Conservation (phyloP, 2,797 vertebrate genomes). For the Trachurus trachurus region DNA sequence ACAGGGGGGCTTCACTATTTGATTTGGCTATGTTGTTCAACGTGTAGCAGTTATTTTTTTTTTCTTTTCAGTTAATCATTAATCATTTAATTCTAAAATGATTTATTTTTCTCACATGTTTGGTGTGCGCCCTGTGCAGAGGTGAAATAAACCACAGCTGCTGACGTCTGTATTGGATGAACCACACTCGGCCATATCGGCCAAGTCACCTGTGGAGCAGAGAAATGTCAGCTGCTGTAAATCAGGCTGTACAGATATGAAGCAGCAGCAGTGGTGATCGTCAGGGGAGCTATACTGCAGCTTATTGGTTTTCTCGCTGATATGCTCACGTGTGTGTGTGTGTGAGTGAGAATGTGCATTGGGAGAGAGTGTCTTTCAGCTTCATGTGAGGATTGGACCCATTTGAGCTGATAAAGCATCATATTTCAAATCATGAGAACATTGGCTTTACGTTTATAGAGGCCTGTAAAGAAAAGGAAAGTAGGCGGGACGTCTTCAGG, state of each 20-base stretch:
- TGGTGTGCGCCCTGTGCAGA: not conserved
- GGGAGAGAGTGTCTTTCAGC: constrained; percentile 15
- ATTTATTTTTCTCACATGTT: not conserved
- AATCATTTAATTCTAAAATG: not conserved
- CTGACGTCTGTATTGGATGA: constrained; percentile 47
- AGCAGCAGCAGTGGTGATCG: constrained; percentile 24
- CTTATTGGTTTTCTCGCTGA: constrained; percentile 67
- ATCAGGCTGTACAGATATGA: constrained; percentile 54
- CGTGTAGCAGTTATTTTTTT: not conserved
- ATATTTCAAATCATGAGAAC: constrained; percentile 17
- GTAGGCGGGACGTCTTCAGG: not conserved
- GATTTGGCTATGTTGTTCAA: not conserved
- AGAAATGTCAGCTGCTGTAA: constrained; percentile 63
- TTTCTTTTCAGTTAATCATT: too few relatives aligned
- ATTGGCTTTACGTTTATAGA: not conserved
- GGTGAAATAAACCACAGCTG: constrained; percentile 14
- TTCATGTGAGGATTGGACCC: constrained; percentile 10
- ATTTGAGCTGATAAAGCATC: constrained; percentile 25
- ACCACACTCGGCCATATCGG: constrained; percentile 7
- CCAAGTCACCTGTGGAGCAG: constrained; percentile 64
- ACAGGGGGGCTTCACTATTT: too few relatives aligned
- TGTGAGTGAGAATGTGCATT: too few relatives aligned
- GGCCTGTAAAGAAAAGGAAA: not conserved
- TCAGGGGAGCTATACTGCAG: constrained; percentile 50
- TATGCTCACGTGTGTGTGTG: constrained; percentile 23